Evolutionary conservation across 2,797 vertebrate species (phyloP).

Genomic region (Coilia nasus): DNA sequence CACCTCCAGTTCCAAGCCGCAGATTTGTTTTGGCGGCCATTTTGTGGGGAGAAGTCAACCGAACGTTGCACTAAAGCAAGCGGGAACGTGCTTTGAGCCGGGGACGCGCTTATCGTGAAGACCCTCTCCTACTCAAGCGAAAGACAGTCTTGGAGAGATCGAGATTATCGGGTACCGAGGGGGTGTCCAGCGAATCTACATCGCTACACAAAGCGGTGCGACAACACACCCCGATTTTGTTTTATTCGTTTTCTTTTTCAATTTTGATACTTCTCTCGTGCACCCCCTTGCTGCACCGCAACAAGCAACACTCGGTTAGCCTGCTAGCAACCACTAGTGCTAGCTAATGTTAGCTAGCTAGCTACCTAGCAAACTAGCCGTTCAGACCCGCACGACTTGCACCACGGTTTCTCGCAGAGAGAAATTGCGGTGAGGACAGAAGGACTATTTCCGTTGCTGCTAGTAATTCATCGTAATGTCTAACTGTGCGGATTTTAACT

Average conservation of each 20-base stretch:
- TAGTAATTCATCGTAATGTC: slow-evolving; percentile 31
- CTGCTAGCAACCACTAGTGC: slow-evolving; percentile 44
- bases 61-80: slow-evolving; percentile 45
- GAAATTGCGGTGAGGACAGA: slow-evolving; percentile 23
- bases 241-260: slow-evolving; percentile 53
- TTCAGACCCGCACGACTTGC: slow-evolving; percentile 28
- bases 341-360: slow-evolving; percentile 68
- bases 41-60: slow-evolving; percentile 72
- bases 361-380: slow-evolving; percentile 68
- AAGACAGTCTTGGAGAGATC: slow-evolving; percentile 60
- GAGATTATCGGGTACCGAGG: slow-evolving; percentile 75
- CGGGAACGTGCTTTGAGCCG: slow-evolving; percentile 44
- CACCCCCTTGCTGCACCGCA: slow-evolving; percentile 44
- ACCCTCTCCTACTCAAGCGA: slow-evolving; percentile 40
- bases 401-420: slow-evolving; percentile 32
- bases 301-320: slow-evolving; percentile 47
- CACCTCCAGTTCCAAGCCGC: slow-evolving; percentile 22
- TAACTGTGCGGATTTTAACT: slow-evolving; percentile 23
- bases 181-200: slow-evolving; percentile 66
- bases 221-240: slow-evolving; percentile 53
- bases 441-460: slow-evolving; percentile 25
- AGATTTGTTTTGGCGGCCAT: slow-evolving; percentile 90
- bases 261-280: slow-evolving; percentile 21
- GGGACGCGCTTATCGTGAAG: slow-evolving; percentile 51
- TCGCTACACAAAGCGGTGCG: slow-evolving; percentile 64